Base-by-base conservation (phyloP, 53 echinoderm and acorn worm genomes). In the Paelopatides confundens region DNA sequence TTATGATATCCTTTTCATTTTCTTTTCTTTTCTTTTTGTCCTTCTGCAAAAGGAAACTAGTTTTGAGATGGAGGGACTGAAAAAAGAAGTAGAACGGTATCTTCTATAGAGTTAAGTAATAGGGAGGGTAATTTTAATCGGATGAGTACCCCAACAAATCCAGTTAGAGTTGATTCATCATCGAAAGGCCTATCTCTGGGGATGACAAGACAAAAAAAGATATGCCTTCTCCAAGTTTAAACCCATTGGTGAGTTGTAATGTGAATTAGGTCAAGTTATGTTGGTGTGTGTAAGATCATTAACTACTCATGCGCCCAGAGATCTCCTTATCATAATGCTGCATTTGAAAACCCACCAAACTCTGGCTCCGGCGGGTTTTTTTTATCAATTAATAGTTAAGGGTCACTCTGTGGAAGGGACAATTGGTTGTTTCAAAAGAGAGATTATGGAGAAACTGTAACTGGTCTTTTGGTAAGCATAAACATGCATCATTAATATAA, bases 101-200 rank as follows among this genome's bases (percentile, higher is more conserved):
- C 67, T 90, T 5, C 87, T n/a, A n/a, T 95, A 89, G 97, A 96
- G 63, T 92, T 96, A 12, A 90, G 92, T 34, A 95, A 96, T 83
- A 64, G 97, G 46, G 97, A 96, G 58, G 97, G 95, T 5, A 96
- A 96, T 68, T 96, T 96, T 86, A 96, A 96, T 76, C 89, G 97
- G 2, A 94, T 96, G 95, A 95, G 95, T 67, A 93, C 97, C 4
- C 90, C 91, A 33, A 92, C 91, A 36, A 78, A 82, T 28, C 97
- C 97, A 10, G 87, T 96, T 17, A 62, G 97, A 32, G 52, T 96
- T 14, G 95, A 89, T 76, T 69, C 83, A 13, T 64, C 87, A 52
- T 68, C 85, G 7, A 89, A 76, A 28, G 91, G 85, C 0, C 37
- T 90, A 24, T 87, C 67, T 27, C 28, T 88, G 10, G 74, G 74